Base-by-base conservation (phyloP, 2,113 vertebrate species). In the Piprites chloris region DNA sequence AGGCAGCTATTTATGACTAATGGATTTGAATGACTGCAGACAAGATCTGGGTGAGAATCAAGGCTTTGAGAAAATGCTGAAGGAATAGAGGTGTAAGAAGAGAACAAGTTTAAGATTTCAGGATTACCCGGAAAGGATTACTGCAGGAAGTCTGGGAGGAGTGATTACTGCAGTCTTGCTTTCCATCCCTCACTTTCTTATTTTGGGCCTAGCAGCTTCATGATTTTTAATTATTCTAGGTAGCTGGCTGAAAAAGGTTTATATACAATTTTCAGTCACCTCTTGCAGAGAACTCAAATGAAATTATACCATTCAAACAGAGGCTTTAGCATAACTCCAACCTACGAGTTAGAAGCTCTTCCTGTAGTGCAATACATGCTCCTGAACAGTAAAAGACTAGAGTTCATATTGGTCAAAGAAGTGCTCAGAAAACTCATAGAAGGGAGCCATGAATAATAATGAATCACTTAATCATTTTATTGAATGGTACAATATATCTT, bases 331-430 rank as follows among this genome's bases (percentile, higher is more conserved):
- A 22, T 39, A 74, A 73, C 52, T 69, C 30, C 79, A 73, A 37
- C 12, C 53, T 73, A 33, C 0, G 0, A 72, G 30, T 53, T 41
- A 67, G 26, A 46, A 17, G 4, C 2, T 59, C 26, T 78, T 71
- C 10, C 24, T 17, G 30, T 63, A 9, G 9, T 24, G 8, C 41
- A 82, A 18, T 13, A 20, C 28, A 28, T 11, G 23, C 11, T 82
- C 37, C 30, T 76, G 41, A 69, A 52, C 20, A 42, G 23, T 32
- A 50, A 55, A 80, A 72, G 13, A 44, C 1, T 52, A 19, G 41
- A 87, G 26, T 26, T 78, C 26, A 18, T 24, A 13, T 9, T 87
- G 32, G 26, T 59, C 44, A 73, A 73, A 26, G 18, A 91, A 85
- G 8, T 16, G 47, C 8, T 26, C 52, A 93, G 56, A 68, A 91